These are phyloP conservation scores for Hirtodrosophila cameraria DNA, from an alignment of 2,888 invertebrate genomes.

Conservation along the genomic window DNA sequence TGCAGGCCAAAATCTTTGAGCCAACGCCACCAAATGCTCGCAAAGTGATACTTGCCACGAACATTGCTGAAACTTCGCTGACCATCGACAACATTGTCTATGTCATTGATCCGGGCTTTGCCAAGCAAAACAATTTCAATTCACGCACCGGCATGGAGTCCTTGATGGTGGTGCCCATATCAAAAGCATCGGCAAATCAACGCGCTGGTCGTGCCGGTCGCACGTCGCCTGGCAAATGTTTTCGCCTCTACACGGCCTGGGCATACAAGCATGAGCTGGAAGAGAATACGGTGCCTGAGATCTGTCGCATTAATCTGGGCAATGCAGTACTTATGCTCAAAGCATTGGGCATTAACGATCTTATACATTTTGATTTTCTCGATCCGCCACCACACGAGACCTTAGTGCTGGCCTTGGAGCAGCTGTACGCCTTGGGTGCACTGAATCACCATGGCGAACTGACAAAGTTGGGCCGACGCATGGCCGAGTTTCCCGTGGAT, in stretches of 20 bases:
- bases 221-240: conserved; percentile 99
- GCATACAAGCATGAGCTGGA: conserved; percentile 99
- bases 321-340: conserved; percentile 99
- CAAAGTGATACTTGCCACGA: conserved; percentile 98
- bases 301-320: conserved; percentile 97
- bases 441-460: conserved; percentile 98
- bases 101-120: conserved; percentile 99
- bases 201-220: conserved; percentile 97
- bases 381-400: conserved; percentile 99
- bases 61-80: conserved; percentile 99
- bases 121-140: conserved; percentile 99
- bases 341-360: conserved; percentile 98
- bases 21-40: conserved; percentile 98
- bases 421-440: conserved; percentile 98
- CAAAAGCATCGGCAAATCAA: conserved; percentile 99
- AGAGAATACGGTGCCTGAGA: conserved; percentile 99
- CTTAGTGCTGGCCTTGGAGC: conserved; percentile 96
- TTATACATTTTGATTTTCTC: conserved; percentile 98
- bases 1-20: conserved; percentile 99
- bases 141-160: conserved; percentile 99
- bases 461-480: conserved; percentile 97
- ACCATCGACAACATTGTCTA: conserved; percentile 99
- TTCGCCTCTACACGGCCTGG: conserved; percentile 98
- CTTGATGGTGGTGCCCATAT: conserved; percentile 98
- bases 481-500: conserved; percentile 99